Percentiles rank a stretch among this genome's conserved stretches.
phyloP scores from a whole-genome alignment of 2,888 invertebrate genomes.

The Camponotus fellah region DNA sequence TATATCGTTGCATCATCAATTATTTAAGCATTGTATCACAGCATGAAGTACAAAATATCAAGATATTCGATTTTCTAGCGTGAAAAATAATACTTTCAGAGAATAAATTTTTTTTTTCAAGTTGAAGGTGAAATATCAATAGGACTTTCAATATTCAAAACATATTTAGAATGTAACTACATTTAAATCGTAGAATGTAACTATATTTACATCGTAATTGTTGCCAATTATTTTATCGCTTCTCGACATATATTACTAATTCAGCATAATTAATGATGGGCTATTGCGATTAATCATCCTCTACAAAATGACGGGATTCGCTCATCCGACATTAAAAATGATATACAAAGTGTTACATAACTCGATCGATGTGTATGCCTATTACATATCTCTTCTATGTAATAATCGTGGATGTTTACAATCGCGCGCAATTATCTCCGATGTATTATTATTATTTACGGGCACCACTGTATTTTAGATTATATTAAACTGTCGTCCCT shows the following conservation, averaged over 20 bases:
- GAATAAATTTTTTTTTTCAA: neutral
- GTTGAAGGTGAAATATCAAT: neutral
- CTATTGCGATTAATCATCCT: conserved; percentile 15
- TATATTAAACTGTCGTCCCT: neutral
- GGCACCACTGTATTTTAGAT: neutral
- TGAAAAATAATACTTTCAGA: neutral
- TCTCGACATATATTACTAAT: neutral
- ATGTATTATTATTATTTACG: conserved; percentile 31
- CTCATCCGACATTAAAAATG: conserved; percentile 7
- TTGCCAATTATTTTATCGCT: conserved; percentile 4
- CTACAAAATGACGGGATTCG: conserved; percentile 20
- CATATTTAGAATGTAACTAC: neutral
- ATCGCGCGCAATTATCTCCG: conserved; percentile 25
- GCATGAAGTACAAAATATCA: conserved; percentile 5
- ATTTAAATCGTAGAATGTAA: neutral
- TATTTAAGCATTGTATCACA: neutral
- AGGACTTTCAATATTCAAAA: neutral
- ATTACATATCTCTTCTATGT: conserved; percentile 4
- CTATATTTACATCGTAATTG: neutral
- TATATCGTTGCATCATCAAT: neutral
- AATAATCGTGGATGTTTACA: conserved; percentile 33
- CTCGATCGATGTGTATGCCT: neutral
- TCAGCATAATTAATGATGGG: conserved; percentile 16
- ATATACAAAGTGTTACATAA: conserved; percentile 1
- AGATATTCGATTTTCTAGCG: neutral